phyloP scores from a whole-genome alignment of 2,888 invertebrate genomes.

The Melinaea marsaeus region DNA sequence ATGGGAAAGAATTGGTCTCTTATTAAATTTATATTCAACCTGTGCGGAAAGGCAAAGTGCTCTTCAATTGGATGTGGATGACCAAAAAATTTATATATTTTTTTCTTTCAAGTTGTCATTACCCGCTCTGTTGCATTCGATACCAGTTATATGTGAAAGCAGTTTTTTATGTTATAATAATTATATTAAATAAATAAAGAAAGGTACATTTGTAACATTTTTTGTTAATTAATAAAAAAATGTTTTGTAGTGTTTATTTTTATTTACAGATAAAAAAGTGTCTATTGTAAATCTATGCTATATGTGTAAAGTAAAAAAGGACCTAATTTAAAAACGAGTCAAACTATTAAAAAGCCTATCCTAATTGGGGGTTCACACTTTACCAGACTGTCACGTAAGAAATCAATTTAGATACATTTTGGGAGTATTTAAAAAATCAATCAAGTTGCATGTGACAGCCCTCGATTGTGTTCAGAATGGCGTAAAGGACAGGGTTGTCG shows the following conservation, averaged over 20 bases:
- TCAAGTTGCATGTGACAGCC: constrained; percentile 71
- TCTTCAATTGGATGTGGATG: constrained; percentile 11
- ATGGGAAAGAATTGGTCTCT: constrained; percentile 54
- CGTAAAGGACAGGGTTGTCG: constrained; percentile 39
- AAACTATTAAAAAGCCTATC: constrained; percentile 8
- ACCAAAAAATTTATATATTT: constrained; percentile 57
- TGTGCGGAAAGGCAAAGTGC: not conserved
- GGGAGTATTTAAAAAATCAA: constrained; percentile 66
- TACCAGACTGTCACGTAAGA: constrained; percentile 24
- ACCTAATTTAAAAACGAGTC: not conserved
- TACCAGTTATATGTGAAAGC: not conserved
- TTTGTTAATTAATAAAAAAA: too few species aligned
- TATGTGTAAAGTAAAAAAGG: too few species aligned
- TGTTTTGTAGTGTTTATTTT: too few species aligned
- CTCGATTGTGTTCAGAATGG: constrained; percentile 62
- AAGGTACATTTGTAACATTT: too few species aligned
- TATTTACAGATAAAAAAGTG: too few species aligned
- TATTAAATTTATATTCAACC: constrained; percentile 18
- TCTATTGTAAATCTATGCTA: too few species aligned
- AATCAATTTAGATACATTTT: constrained; percentile 64
- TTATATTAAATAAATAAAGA: too few species aligned
- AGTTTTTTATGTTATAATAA: too few species aligned
- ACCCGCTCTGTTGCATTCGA: constrained; percentile 52
- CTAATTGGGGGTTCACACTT: constrained; percentile 18
- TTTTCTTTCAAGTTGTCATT: constrained; percentile 52